A percentile compares a stretch with the other conserved stretches of the same genome.
These are phyloP conservation scores for Pseudococcus viburni DNA, from an alignment of 2,888 invertebrate species.

Conservation along the genomic window DNA sequence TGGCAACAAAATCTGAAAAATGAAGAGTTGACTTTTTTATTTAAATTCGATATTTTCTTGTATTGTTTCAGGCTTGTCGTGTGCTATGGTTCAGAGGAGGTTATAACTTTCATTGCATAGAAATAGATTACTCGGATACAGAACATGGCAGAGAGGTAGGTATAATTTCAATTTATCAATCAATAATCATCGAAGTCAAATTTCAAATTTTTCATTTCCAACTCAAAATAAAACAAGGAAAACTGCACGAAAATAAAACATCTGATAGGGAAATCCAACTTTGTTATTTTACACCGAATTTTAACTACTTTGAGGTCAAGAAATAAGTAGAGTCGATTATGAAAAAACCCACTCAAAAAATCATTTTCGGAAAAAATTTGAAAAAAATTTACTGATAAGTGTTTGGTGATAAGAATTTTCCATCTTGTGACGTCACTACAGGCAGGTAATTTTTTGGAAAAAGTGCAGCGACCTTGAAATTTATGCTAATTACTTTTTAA, in stretches of 20 bases:
- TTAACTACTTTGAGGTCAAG: not conserved
- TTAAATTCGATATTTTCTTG: not conserved
- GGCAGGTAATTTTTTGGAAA: not conserved
- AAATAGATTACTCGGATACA: conserved; percentile 67
- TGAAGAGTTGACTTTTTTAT: not conserved
- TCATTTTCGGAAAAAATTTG: not conserved
- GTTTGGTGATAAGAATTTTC: not conserved
- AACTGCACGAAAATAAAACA: too few relatives aligned
- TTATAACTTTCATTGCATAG: conserved; percentile 67
- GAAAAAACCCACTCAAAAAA: not conserved
- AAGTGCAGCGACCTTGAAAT: not conserved
- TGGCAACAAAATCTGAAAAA: not conserved
- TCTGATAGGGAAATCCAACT: not conserved
- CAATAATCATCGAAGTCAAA: too few relatives aligned
- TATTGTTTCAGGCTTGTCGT: conserved; percentile 62
- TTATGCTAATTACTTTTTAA: not conserved
- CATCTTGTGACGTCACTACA: not conserved
- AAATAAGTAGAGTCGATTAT: not conserved
- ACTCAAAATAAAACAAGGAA: not conserved
- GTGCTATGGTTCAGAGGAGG: conserved; percentile 64
- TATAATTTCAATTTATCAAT: not conserved
- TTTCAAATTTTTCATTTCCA: not conserved
- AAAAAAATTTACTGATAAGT: not conserved
- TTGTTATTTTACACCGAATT: too few relatives aligned
- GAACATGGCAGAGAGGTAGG: conserved; percentile 63